phyloP scores from a whole-genome alignment of 2,113 vertebrate genomes.

The Cyrtonyx montezumae region DNA sequence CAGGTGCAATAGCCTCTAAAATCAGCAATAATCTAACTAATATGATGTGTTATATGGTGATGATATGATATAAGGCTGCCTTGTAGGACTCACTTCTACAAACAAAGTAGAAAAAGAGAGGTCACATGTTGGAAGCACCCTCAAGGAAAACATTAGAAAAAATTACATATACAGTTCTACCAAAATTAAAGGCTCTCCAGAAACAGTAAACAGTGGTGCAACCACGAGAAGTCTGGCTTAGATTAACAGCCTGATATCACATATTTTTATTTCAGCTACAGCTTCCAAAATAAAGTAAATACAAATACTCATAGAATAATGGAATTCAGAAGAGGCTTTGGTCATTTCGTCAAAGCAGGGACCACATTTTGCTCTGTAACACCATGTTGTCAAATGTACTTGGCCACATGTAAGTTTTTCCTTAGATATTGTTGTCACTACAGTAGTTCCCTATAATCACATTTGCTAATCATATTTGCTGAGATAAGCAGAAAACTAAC shows the following conservation, averaged over 20 bases:
- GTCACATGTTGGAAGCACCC: background rate
- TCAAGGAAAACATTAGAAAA: background rate
- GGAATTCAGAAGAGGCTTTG: background rate
- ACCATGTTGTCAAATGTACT: background rate
- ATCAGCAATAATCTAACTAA: background rate
- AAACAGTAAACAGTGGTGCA: background rate
- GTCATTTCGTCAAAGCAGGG: background rate
- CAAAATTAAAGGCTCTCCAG: background rate
- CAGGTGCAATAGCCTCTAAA: background rate
- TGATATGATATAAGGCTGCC: background rate
- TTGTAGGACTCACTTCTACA: background rate
- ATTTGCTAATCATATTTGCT: background rate
- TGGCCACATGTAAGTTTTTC: background rate
- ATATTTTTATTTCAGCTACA: background rate
- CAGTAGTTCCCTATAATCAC: background rate
- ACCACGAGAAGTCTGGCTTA: background rate
- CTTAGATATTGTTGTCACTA: background rate
- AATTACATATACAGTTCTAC: background rate
- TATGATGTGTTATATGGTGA: background rate
- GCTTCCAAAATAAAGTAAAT: background rate
- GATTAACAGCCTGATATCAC: background rate
- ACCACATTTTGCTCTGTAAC: background rate
- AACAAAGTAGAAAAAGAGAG: background rate
- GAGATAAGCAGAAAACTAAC: background rate
- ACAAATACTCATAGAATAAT: background rate